Percentiles rank a stretch among this genome's conserved stretches.
Evolutionary conservation across 2,113 vertebrate species (phyloP).

Genomic region (Lepus timidus): DNA sequence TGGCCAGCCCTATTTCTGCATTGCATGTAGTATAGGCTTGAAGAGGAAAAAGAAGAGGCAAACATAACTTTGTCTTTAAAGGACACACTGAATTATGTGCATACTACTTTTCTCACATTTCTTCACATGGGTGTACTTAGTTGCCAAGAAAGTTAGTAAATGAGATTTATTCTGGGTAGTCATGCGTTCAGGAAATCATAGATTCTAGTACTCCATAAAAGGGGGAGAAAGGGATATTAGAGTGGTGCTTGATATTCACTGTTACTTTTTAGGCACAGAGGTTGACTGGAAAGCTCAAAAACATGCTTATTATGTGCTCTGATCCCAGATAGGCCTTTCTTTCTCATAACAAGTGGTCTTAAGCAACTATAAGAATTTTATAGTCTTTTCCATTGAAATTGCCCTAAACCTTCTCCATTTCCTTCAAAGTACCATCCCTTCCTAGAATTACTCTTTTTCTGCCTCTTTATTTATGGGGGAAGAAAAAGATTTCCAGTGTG

Average conservation of each 20-base stretch:
- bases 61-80: background rate
- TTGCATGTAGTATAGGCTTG: background rate
- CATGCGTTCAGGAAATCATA: background rate
- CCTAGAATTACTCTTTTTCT: background rate
- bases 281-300: background rate
- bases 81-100: background rate
- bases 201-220: background rate
- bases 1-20: background rate
- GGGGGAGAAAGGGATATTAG: background rate
- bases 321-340: background rate
- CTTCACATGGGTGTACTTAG: background rate
- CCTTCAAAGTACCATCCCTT: background rate
- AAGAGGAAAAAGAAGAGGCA: background rate
- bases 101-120: background rate
- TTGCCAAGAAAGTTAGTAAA: background rate
- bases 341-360: background rate
- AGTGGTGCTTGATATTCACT: background rate
- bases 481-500: background rate
- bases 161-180: background rate
- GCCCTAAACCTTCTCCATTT: background rate
- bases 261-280: background rate
- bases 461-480: background rate
- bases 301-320: background rate
- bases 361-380: background rate
- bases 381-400: background rate